These are phyloP conservation scores for Eudorcas thomsonii DNA, from an alignment of 2,113 vertebrate species.

Conservation along the genomic window DNA sequence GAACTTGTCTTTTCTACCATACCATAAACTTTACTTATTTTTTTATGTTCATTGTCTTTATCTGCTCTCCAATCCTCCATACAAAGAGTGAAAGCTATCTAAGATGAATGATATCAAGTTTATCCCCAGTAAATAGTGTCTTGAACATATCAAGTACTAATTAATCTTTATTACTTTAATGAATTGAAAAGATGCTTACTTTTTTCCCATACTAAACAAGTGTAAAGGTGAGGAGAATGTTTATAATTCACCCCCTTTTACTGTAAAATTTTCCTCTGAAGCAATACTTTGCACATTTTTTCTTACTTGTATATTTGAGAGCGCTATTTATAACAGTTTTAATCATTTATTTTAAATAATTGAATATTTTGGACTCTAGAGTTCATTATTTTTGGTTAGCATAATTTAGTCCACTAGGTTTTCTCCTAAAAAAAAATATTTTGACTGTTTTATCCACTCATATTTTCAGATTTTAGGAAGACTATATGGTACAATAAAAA, in stretches of 20 bases:
- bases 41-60: background rate
- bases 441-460: background rate
- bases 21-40: background rate
- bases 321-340: background rate
- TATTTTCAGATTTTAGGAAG: background rate
- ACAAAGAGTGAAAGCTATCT: background rate
- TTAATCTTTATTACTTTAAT: background rate
- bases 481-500: background rate
- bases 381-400: background rate
- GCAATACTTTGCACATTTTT: background rate
- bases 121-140: background rate
- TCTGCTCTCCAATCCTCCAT: too few species aligned
- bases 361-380: background rate
- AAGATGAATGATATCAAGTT: background rate
- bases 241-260: background rate
- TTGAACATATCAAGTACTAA: background rate
- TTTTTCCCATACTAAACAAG: background rate
- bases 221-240: background rate
- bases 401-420: background rate
- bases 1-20: background rate
- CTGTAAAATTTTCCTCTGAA: background rate
- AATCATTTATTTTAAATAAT: background rate
- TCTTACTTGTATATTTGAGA: background rate
- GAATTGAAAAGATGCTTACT: background rate
- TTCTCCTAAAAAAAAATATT: background rate